Conservation (phyloP, 2,113 vertebrate genomes). For the Polypterus bichir region DNA sequence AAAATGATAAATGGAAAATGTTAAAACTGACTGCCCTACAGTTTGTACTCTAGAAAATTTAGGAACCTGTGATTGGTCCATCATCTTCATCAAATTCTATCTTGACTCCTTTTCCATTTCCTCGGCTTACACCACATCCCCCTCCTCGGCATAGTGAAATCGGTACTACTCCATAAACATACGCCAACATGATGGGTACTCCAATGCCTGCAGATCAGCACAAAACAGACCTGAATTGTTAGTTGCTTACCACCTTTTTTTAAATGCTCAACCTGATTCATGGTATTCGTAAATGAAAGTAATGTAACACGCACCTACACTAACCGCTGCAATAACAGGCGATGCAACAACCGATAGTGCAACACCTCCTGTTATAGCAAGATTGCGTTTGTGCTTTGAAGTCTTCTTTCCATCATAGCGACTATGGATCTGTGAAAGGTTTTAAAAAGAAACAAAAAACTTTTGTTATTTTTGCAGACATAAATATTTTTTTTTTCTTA, state of each 20-base stretch:
- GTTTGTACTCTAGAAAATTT: no score
- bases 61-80: conserved; percentile 85
- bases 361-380: conserved; percentile 93
- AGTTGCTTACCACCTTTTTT: no score
- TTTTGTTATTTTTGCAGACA: no score
- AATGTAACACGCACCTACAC: conserved; percentile 65
- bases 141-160: conserved; percentile 92
- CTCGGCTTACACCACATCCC: conserved; percentile 89
- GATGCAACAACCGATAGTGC: conserved; percentile 89
- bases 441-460: neutral
- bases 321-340: conserved; percentile 91
- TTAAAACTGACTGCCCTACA: no score
- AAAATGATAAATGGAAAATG: neutral
- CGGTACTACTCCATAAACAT: conserved; percentile 92
- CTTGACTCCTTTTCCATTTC: conserved; percentile 84
- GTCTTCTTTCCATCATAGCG: conserved; percentile 90
- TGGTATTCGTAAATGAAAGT: no score
- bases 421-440: conserved; percentile 72
- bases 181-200: conserved; percentile 96
- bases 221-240: neutral
- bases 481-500: neutral
- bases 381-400: conserved; percentile 83
- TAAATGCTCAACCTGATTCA: no score
- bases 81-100: conserved; percentile 96
- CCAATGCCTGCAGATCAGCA: conserved; percentile 67